Conservation (phyloP, 2,797 vertebrate species). For the Lateolabrax maculatus region DNA sequence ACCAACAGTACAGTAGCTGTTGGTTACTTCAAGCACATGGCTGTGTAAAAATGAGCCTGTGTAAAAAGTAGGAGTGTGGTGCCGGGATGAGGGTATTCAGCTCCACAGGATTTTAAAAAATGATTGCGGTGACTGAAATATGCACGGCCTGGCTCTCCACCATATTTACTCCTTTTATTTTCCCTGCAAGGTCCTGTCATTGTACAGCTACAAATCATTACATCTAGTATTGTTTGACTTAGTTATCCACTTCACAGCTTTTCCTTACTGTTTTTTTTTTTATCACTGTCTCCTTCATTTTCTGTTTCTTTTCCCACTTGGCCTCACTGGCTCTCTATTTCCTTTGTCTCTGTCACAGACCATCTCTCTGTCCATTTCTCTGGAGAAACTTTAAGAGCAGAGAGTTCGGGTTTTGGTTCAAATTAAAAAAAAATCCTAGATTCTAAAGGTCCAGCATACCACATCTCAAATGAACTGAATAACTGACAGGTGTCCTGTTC, state of each 20-base stretch:
- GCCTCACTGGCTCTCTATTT: constrained; percentile 3
- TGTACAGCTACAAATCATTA: constrained; percentile 9
- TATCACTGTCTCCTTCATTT: background rate
- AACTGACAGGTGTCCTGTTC: background rate
- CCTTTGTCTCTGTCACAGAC: background rate
- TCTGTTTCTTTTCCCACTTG: background rate
- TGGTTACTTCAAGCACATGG: too few species aligned
- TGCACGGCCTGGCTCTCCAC: background rate
- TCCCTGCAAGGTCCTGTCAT: constrained; percentile 29
- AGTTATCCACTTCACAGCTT: constrained; percentile 37
- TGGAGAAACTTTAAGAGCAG: background rate
- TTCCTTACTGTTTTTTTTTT: too few species aligned
- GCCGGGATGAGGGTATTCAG: background rate
- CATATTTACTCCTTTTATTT: background rate
- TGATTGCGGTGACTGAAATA: background rate
- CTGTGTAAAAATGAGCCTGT: background rate
- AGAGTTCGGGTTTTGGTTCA: background rate
- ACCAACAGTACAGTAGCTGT: background rate
- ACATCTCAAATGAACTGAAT: background rate
- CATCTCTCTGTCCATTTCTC: background rate
- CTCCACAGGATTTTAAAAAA: background rate
- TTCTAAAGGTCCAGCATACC: background rate
- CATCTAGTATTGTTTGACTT: constrained; percentile 28
- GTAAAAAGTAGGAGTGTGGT: background rate
- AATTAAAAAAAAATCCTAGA: background rate